Evolutionary conservation across 2,113 vertebrate genomes (phyloP).

Genomic region (Tor tambroides): DNA sequence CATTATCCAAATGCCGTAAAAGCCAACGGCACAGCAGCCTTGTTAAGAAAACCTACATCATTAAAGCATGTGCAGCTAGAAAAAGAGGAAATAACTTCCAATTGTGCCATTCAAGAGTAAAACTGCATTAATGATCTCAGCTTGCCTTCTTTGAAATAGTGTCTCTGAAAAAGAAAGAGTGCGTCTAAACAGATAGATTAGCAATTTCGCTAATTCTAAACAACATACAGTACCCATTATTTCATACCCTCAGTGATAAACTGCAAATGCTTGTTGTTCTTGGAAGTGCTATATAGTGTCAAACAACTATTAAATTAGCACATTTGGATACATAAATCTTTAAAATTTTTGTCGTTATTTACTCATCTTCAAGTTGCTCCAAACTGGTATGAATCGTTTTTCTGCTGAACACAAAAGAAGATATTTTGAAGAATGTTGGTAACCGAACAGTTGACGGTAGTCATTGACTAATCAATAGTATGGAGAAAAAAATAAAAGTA

Average conservation of each 20-base stretch:
- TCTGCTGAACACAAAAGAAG: too few relatives aligned
- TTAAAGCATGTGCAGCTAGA: slow-evolving; percentile 27
- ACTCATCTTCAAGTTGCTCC: too few relatives aligned
- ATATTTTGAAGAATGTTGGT: too few relatives aligned
- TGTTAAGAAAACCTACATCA: slow-evolving; percentile 53
- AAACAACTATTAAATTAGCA: too few relatives aligned
- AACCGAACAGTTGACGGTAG: too few relatives aligned
- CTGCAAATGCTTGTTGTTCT: not conserved
- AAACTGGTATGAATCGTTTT: too few relatives aligned
- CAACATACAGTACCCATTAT: not conserved
- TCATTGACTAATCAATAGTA: too few relatives aligned
- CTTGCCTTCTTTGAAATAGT: slow-evolving; percentile 1
- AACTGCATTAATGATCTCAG: slow-evolving; percentile 49
- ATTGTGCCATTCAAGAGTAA: slow-evolving; percentile 37
- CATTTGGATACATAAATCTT: too few relatives aligned
- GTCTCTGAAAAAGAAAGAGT: not conserved
- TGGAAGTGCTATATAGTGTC: not conserved
- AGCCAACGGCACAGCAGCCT: slow-evolving; percentile 43
- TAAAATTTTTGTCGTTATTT: too few relatives aligned
- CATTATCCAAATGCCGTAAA: slow-evolving; percentile 23
- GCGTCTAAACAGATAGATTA: not conserved
- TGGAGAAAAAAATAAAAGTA: too few relatives aligned
- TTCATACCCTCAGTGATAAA: not conserved
- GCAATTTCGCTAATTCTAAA: not conserved
- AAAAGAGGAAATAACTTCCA: not conserved